Evolutionary conservation across 2,888 invertebrate genomes (phyloP).

Genomic region (Luffia ferchaultella): DNA sequence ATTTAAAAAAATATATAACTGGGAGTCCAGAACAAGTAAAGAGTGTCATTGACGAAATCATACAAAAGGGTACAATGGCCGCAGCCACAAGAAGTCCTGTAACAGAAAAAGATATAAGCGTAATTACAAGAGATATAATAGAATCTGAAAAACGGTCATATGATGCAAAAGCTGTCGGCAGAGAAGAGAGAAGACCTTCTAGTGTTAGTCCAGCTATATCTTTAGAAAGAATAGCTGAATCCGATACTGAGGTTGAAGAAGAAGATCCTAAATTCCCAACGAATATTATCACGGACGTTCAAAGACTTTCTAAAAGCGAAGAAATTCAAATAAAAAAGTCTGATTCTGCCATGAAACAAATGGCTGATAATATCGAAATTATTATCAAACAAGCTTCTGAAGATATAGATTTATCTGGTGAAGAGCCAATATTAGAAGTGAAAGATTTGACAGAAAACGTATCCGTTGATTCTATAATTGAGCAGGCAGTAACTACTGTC

Average conservation of each 20-base stretch:
- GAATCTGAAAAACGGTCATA: slow-evolving; percentile 52
- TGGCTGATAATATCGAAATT: slow-evolving; percentile 61
- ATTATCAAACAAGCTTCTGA: slow-evolving; percentile 60
- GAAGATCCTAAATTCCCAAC: slow-evolving; percentile 27
- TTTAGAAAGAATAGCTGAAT: slow-evolving; percentile 53
- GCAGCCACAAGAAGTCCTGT: slow-evolving; percentile 43
- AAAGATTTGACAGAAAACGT: slow-evolving; percentile 40
- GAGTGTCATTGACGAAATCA: slow-evolving; percentile 50
- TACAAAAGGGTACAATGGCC: slow-evolving; percentile 45
- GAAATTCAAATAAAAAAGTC: slow-evolving; percentile 44
- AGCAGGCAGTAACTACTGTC: slow-evolving; percentile 51
- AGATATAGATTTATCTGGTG: slow-evolving; percentile 48
- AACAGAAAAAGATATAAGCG: slow-evolving; percentile 46
- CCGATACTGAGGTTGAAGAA: slow-evolving; percentile 52
- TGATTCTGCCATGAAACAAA: slow-evolving; percentile 59
- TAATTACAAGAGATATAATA: slow-evolving; percentile 38
- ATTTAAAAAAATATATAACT: too few relatives aligned
- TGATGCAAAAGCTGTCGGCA: slow-evolving; percentile 52
- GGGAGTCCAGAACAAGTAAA: slow-evolving; percentile 45
- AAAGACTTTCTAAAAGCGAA: slow-evolving; percentile 21
- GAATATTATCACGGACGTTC: slow-evolving; percentile 17
- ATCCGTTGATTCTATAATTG: slow-evolving; percentile 56
- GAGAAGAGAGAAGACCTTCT: slow-evolving; percentile 54
- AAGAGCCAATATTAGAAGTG: slow-evolving; percentile 28
- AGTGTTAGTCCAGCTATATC: slow-evolving; percentile 58